Evolutionary conservation across 2,113 vertebrate genomes (phyloP), one percentile per base, ranked within the genome.

Genomic region (Diphyllodes magnificus): DNA sequence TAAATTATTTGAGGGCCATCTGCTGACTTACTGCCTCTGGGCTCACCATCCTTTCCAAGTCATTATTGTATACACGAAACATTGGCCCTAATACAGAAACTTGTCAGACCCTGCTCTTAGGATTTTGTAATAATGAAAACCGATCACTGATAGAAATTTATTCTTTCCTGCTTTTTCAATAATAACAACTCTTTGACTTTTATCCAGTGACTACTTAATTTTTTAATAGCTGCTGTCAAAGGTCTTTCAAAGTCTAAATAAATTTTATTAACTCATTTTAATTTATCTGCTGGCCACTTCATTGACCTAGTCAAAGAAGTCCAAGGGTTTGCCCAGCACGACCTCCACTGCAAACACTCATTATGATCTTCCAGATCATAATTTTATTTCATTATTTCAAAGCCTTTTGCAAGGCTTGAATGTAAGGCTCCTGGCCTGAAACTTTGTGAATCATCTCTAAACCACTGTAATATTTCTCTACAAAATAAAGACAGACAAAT

Each of bases 101-200:
- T 80, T 88, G 82, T 88, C 88, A 90, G 82, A 73, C 71, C 39
- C 39, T 81, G 88, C 56, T 88, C 64, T 83, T 49, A 60, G 28
- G 37, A 59, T 83, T 90, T 93, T 83, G 51, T 54, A 73, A 60
- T 81, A 93, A 92, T 78, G 85, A 93, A 77, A 96, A 92, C 20
- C 71, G 63, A 90, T 70, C 63, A 47, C 60, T 63, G 15, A 86
- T 44, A 42, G 80, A 81, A 95, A 95, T 56, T 56, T 47, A 83
- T 90, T 90, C 51, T 68, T 95, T 95, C 78, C 78, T 18, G 7
- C 13, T 33, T 82, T 92, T 80, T 77, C 82, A 70, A 31, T 51
- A 76, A 64, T 39, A 78, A 82, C 20, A 90, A 39, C 23, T 64
- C 49, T 51, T 70, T 64, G 44, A 53, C 28, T 11, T 75, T 59